Evolutionary conservation across 2,888 invertebrate genomes (phyloP).

Genomic region (Perdita meconis): DNA sequence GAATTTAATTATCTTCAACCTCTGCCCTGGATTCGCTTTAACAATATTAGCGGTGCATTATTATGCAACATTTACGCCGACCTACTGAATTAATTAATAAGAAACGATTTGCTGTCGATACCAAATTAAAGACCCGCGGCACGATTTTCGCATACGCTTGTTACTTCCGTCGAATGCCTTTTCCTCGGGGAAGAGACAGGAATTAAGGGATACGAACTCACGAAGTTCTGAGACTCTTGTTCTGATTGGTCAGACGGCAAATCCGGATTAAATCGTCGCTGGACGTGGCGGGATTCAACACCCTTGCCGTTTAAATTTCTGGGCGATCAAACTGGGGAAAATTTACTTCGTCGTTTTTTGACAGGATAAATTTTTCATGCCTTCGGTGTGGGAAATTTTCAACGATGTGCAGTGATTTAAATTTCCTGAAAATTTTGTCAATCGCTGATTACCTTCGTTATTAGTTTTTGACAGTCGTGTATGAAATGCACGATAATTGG

Average conservation of each 20-base stretch:
- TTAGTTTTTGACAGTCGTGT: no score
- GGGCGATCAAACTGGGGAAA: neutral
- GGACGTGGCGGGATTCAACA: neutral
- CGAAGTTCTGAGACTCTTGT: constrained; percentile 6
- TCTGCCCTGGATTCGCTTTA: constrained; percentile 42
- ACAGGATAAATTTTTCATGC: neutral
- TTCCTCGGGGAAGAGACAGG: neutral
- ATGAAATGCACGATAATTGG: no score
- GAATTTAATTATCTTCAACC: constrained; percentile 46
- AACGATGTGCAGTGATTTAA: no score
- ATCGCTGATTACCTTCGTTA: no score
- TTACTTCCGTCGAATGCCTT: neutral
- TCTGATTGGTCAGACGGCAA: constrained; percentile 1
- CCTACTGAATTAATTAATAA: constrained; percentile 37
- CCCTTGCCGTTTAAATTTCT: neutral
- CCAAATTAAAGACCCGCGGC: constrained; percentile 17
- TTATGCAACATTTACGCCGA: constrained; percentile 34
- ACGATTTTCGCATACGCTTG: constrained; percentile 3
- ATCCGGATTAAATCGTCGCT: constrained; percentile 8
- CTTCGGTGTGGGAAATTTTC: neutral
- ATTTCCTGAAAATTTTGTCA: no score
- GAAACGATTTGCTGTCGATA: constrained; percentile 25
- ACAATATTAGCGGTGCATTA: constrained; percentile 37
- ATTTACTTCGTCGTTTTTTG: neutral
- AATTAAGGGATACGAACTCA: constrained; percentile 5